phyloP scores from a whole-genome alignment of 1,140 invertebrate species.

The Phenacoccus solenopsis region DNA sequence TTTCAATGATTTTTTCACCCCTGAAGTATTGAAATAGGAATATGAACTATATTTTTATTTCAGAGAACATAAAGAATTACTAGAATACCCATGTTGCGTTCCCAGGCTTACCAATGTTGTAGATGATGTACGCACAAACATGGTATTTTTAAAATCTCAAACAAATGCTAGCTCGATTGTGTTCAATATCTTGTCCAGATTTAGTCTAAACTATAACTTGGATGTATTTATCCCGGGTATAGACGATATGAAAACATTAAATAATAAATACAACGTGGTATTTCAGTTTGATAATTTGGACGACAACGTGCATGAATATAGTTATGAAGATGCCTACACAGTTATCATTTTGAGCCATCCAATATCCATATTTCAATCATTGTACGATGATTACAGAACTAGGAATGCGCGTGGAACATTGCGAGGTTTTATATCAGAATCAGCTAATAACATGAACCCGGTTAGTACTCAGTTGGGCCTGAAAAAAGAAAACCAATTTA shows the following conservation, averaged over 20 bases:
- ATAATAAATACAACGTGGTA: conserved; percentile 28
- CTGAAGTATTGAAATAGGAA: no score
- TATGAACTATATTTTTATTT: no score
- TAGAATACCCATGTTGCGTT: not conserved
- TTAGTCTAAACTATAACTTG: conserved; percentile 32
- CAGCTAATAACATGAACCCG: conserved; percentile 39
- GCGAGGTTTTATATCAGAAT: not conserved
- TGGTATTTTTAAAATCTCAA: conserved; percentile 36
- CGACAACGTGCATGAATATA: conserved; percentile 27
- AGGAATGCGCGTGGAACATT: not conserved
- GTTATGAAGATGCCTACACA: conserved; percentile 31
- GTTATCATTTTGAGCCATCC: conserved; percentile 36
- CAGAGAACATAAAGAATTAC: not conserved
- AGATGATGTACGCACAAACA: not conserved
- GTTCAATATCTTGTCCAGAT: conserved; percentile 38
- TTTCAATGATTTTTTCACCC: no score
- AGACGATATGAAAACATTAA: conserved; percentile 33
- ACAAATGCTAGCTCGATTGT: conserved; percentile 39
- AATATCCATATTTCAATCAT: conserved; percentile 32
- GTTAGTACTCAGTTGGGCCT: conserved; percentile 38
- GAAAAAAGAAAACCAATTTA: conserved; percentile 34
- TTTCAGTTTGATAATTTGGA: conserved; percentile 31
- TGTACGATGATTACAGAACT: conserved; percentile 29
- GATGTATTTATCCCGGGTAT: conserved; percentile 34
- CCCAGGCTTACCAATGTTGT: not conserved